These are phyloP conservation scores for Cyprinodon brontotheroides DNA, from an alignment of 2,113 vertebrate genomes.

Conservation along the genomic window DNA sequence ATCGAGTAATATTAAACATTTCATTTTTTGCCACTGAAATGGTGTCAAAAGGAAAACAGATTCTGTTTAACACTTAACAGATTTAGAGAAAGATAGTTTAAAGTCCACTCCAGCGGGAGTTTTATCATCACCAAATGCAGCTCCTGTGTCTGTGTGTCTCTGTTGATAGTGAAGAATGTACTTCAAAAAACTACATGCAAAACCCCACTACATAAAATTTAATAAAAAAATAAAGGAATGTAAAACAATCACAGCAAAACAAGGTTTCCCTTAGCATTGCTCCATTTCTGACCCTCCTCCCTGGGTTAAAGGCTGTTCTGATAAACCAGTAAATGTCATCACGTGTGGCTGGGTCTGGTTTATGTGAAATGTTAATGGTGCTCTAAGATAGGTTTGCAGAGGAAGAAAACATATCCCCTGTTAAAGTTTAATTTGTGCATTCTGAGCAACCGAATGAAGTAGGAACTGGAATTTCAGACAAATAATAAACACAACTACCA, in stretches of 20 bases:
- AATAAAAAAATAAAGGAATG: background rate
- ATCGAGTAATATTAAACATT: too few species aligned
- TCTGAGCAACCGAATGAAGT: background rate
- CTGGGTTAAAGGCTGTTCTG: background rate
- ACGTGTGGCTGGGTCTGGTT: background rate
- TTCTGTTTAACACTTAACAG: background rate
- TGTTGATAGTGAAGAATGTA: background rate
- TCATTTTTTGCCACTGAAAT: background rate
- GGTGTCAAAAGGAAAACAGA: background rate
- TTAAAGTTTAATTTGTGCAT: background rate
- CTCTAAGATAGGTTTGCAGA: background rate
- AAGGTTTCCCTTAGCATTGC: background rate
- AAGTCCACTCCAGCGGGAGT: background rate
- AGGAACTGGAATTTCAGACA: background rate
- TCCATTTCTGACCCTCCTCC: too few species aligned
- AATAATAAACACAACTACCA: background rate
- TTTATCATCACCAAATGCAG: background rate
- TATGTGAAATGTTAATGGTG: background rate
- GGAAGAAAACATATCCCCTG: background rate
- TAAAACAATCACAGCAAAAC: background rate
- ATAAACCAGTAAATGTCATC: background rate
- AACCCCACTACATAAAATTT: background rate
- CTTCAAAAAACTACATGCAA: background rate
- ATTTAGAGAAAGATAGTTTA: background rate
- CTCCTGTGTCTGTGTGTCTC: background rate